Percentiles rank a stretch among this genome's conserved stretches.
Evolutionary conservation across 2,113 vertebrate species (phyloP).

Genomic region (Tragelaphus buxtoni): DNA sequence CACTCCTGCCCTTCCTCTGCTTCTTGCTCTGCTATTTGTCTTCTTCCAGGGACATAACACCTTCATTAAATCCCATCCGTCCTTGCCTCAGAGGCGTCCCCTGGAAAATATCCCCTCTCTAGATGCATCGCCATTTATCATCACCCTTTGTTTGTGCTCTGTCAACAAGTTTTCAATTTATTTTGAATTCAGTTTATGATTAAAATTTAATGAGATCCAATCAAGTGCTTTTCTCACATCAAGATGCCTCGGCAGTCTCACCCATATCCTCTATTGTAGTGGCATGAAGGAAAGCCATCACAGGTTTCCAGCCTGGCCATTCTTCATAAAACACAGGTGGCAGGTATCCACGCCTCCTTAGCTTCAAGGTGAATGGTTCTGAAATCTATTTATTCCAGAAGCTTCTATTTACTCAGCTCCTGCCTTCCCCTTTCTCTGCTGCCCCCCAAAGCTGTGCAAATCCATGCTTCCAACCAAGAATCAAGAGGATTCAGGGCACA

Average conservation of each 20-base stretch:
- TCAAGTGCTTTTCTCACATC: conserved; percentile 65
- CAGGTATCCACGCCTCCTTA: background rate
- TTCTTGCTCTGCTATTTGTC: conserved; percentile 50
- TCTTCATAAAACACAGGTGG: background rate
- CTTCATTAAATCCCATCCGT: conserved; percentile 61
- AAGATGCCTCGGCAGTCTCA: conserved; percentile 39
- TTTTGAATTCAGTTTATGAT: conserved; percentile 74
- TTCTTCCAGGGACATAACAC: conserved; percentile 57
- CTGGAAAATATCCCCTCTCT: conserved; percentile 36
- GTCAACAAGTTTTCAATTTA: conserved; percentile 75
- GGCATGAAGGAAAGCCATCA: background rate
- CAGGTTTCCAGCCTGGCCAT: background rate
- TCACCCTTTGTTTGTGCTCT: conserved; percentile 68
- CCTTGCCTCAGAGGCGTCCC: conserved; percentile 47
- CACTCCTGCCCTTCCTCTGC: conserved; percentile 21
- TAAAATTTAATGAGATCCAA: conserved; percentile 77
- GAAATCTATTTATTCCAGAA: background rate
- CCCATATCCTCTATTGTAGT: background rate
- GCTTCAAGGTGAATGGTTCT: conserved; percentile 9
- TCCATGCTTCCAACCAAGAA: background rate
- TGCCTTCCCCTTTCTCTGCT: background rate
- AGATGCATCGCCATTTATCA: conserved; percentile 51
- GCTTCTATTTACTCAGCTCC: background rate
- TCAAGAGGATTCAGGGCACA: too few relatives aligned
- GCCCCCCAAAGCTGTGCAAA: background rate